Evolutionary conservation across 2,888 invertebrate species (phyloP).

Genomic region (Agriopis marginaria): DNA sequence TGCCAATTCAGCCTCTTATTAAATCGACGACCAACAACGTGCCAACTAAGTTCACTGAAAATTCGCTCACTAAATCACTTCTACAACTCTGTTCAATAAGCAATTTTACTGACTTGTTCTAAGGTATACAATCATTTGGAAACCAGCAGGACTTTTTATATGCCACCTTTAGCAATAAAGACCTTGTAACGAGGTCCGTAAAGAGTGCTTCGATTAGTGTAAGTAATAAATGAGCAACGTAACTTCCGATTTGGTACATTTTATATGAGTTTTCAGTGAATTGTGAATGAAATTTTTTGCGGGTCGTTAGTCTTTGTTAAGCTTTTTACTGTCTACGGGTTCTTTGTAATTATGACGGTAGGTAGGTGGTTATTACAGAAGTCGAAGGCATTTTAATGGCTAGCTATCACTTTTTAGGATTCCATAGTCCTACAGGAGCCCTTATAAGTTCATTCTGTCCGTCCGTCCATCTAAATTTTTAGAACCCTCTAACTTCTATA

Average conservation of each 20-base stretch:
- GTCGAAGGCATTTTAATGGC: background rate
- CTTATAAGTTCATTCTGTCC: background rate
- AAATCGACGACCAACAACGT: conserved; percentile 1
- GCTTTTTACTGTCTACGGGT: conserved; percentile 6
- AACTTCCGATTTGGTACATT: conserved; percentile 54
- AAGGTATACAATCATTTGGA: conserved; percentile 43
- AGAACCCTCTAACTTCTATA: no score
- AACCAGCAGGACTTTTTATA: conserved; percentile 48
- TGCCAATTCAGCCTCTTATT: background rate
- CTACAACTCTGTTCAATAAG: conserved; percentile 22
- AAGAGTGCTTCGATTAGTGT: conserved; percentile 62
- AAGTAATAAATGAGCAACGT: conserved; percentile 59
- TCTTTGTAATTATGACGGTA: conserved; percentile 9
- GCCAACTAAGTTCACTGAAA: conserved; percentile 18
- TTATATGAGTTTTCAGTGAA: conserved; percentile 34
- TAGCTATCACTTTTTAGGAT: background rate
- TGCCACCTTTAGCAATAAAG: conserved; percentile 59
- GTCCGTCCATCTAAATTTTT: no score
- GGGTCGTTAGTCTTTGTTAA: conserved; percentile 24
- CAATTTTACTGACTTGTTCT: conserved; percentile 27
- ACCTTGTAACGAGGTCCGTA: conserved; percentile 57
- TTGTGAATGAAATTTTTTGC: conserved; percentile 23
- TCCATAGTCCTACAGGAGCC: background rate
- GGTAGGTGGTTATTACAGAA: background rate
- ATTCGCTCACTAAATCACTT: conserved; percentile 32